phyloP scores from a whole-genome alignment of 2,797 vertebrate species.

The Eospalax fontanierii region DNA sequence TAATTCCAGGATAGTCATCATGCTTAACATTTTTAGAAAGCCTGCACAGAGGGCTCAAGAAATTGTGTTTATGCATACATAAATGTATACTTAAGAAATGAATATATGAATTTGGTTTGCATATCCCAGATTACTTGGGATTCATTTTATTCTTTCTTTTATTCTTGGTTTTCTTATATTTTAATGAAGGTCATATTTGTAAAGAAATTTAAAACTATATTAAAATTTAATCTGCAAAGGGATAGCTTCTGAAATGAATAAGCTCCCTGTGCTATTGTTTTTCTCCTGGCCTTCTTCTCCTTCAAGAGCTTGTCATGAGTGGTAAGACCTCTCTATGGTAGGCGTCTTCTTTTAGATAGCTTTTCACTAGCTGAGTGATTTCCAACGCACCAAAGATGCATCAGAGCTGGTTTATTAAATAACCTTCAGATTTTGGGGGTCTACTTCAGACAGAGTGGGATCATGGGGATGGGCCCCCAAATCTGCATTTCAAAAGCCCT shows the following conservation, averaged over 20 bases:
- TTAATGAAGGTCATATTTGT: conserved; percentile 72
- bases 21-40: conserved; percentile 79
- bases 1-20: conserved; percentile 80
- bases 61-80: conserved; percentile 44
- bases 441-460: background rate
- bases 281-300: conserved; percentile 19
- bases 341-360: background rate
- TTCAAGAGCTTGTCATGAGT: background rate
- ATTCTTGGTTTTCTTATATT: conserved; percentile 68
- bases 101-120: conserved; percentile 6
- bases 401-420: background rate
- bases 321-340: background rate
- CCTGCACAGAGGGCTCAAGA: conserved; percentile 76
- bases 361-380: background rate
- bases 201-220: conserved; percentile 77
- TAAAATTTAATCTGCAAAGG: conserved; percentile 75
- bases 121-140: conserved; percentile 41
- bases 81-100: conserved; percentile 69
- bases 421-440: background rate
- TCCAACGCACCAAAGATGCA: background rate
- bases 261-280: conserved; percentile 40
- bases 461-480: background rate
- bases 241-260: conserved; percentile 61
- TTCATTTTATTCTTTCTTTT: conserved; percentile 73
- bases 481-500: background rate